Conservation (phyloP, 2,888 invertebrate species). For the Drosophila antonietae region DNA sequence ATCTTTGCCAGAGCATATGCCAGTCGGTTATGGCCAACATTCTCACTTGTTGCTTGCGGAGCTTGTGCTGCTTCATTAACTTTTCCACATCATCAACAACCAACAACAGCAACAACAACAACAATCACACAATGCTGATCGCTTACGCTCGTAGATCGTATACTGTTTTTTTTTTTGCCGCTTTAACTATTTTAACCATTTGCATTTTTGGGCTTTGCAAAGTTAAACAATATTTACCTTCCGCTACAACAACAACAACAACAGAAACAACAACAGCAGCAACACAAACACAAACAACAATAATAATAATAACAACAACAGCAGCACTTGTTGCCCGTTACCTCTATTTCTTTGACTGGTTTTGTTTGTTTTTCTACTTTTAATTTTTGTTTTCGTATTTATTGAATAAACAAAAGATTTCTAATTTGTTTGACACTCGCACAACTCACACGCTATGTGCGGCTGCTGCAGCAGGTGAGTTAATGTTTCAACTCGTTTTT, state of each 20-base stretch:
- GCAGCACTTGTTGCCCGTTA: slow-evolving; percentile 52
- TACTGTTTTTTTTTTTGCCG: slow-evolving; percentile 32
- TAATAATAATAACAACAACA: slow-evolving; percentile 11
- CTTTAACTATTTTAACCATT: slow-evolving; percentile 31
- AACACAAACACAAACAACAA: slow-evolving; percentile 26
- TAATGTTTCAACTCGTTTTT: slow-evolving; percentile 43
- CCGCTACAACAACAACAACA: slow-evolving; percentile 42
- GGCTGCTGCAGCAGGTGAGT: slow-evolving; percentile 28
- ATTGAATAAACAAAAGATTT: slow-evolving; percentile 57
- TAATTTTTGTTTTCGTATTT: slow-evolving; percentile 39
- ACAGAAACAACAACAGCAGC: slow-evolving; percentile 27
- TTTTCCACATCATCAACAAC: slow-evolving; percentile 52
- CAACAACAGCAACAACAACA: slow-evolving; percentile 8
- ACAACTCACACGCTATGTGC: slow-evolving; percentile 46
- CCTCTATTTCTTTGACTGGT: slow-evolving; percentile 18
- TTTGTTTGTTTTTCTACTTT: slow-evolving; percentile 25
- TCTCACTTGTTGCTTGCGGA: slow-evolving; percentile 24
- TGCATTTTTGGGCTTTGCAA: slow-evolving; percentile 40
- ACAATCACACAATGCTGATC: slow-evolving; percentile 31
- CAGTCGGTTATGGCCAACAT: background rate
- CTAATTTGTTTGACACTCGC: slow-evolving; percentile 48
- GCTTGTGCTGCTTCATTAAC: slow-evolving; percentile 45
- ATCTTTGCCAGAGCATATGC: background rate
- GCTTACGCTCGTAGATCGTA: slow-evolving; percentile 30
- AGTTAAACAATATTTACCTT: slow-evolving; percentile 55